Conservation (phyloP, 2,113 vertebrate species). For the Condylura cristata region DNA sequence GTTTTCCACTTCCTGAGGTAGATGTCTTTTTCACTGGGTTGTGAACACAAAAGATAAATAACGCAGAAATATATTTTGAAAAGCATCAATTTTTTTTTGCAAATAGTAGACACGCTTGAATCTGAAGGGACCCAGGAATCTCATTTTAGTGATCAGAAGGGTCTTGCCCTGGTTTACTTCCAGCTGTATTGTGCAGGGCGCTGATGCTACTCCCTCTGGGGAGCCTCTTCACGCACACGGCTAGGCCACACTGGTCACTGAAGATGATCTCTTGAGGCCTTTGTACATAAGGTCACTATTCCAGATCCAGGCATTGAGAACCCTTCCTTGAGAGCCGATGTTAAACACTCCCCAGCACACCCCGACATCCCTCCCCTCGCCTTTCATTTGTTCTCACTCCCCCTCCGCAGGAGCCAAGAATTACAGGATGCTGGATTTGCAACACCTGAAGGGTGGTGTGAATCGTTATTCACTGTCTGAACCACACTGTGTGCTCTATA, state of each 20-base stretch:
- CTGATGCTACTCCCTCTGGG: not conserved
- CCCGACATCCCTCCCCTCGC: not conserved
- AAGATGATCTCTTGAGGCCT: not conserved
- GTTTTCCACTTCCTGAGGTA: not conserved
- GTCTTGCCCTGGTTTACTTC: not conserved
- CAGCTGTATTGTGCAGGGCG: fast-evolving
- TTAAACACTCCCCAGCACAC: not conserved
- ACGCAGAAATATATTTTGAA: not conserved
- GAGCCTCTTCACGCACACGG: not conserved
- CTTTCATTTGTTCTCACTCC: not conserved
- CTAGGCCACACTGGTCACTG: fast-evolving
- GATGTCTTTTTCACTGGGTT: not conserved
- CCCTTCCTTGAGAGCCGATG: fast-evolving
- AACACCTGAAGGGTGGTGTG: not conserved
- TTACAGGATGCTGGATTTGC: not conserved
- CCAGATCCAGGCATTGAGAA: not conserved
- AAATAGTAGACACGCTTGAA: not conserved
- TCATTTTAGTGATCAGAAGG: not conserved
- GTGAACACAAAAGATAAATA: not conserved
- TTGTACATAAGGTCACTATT: not conserved
- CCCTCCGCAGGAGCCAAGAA: not conserved
- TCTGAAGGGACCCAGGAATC: not conserved
- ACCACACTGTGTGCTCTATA: not conserved
- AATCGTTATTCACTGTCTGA: not conserved
- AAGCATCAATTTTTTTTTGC: not conserved